Evolutionary conservation across 2,113 vertebrate genomes (phyloP), one percentile per base, ranked within the genome.

Genomic region (Gallinago undulata): DNA sequence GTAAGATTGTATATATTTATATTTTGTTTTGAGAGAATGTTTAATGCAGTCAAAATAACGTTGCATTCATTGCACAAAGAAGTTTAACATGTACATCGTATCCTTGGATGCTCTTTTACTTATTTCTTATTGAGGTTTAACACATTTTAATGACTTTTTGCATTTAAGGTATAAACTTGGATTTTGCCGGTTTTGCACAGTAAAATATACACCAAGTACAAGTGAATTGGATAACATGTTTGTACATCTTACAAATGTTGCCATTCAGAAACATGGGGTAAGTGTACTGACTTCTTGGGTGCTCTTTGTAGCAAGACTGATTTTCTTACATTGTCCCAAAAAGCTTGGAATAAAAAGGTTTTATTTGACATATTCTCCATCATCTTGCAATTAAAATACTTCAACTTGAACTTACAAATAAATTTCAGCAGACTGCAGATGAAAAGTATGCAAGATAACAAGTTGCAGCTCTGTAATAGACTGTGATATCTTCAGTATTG

Each of bases 191-290:
- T 99, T 99, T 96, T 99, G 99, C 97, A 99, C 99, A 3, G 99
- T 99, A 31, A 99, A 99, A 78, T 99, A 99, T 94, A 99, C 99
- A 0, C 99, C 99, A 5, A 99, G 99, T 91, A 99, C 99, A 48
- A 99, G 99, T 57, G 99, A 99, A 85, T 94, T 99, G 96, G 99
- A 99, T 97, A 99, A 99, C 97, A 99, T 99, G 99, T 99, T 99
- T 89, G 99, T 99, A 2, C 99, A 99, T 56, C 99, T 99, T 79
- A 99, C 99, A 53, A 99, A 99, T 3, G 99, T 99, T 57, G 99
- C 99, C 96, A 99, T 99, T 92, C 99, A 99, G 96, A 99, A 99
- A 78, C 99, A 99, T 2, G 99, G 99, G 97, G 99, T 99, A 86
- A 98, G 98, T 84, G 55, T 70, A 5, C 45, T 18, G 39, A 72